These are phyloP conservation scores for Geococcyx californianus DNA, from an alignment of 2,113 vertebrate species.

Conservation along the genomic window DNA sequence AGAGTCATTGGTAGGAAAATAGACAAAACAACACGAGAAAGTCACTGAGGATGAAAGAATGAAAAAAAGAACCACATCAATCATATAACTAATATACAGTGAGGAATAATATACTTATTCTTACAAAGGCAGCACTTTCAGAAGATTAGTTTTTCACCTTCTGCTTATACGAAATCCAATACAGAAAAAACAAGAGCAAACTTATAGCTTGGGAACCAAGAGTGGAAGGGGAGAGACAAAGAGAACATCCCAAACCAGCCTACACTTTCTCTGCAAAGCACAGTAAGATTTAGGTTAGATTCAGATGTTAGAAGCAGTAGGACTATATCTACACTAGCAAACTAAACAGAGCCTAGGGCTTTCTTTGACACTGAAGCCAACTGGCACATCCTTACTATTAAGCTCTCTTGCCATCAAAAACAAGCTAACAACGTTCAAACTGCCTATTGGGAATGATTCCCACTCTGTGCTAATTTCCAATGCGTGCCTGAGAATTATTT, in stretches of 20 bases:
- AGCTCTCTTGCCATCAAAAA: conserved; percentile 43
- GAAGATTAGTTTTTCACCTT: background rate
- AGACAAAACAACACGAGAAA: background rate
- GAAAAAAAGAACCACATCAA: background rate
- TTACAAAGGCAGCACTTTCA: background rate
- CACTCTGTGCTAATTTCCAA: conserved; percentile 13
- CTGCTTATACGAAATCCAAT: background rate
- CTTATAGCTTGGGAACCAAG: no score
- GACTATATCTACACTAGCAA: background rate
- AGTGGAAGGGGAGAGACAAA: no score
- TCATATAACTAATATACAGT: background rate
- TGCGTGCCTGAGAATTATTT: conserved; percentile 14
- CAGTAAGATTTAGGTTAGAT: background rate
- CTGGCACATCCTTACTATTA: conserved; percentile 30
- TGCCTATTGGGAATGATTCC: conserved; percentile 41
- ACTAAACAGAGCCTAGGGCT: background rate
- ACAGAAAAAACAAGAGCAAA: no score
- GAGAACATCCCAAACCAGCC: background rate
- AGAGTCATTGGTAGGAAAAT: background rate
- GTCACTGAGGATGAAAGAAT: background rate
- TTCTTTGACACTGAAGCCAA: conserved; percentile 35
- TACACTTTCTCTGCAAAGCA: background rate
- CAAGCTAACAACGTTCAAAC: conserved; percentile 19
- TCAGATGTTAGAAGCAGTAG: background rate
- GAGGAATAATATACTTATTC: background rate